Conservation (phyloP, 2,797 vertebrate genomes). For the Peromyscus attwateri region DNA sequence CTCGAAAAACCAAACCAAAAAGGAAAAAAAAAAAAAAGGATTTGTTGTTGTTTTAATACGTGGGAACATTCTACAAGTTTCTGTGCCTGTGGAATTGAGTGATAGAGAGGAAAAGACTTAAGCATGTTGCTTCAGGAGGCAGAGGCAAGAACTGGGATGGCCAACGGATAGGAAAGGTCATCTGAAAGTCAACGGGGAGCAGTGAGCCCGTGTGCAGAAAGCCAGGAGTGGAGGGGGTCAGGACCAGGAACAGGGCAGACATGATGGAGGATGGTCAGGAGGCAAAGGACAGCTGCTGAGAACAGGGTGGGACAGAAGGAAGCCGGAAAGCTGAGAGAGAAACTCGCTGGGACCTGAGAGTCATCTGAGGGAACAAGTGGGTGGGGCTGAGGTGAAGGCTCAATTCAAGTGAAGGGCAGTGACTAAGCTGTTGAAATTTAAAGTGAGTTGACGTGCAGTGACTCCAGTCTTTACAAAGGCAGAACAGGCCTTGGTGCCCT, state of each 20-base stretch:
- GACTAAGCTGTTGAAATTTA: background rate
- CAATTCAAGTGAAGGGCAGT: background rate
- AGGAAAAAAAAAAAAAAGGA: too few relatives aligned
- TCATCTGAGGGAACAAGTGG: background rate
- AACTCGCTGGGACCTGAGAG: background rate
- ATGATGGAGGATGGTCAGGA: background rate
- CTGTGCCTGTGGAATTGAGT: background rate
- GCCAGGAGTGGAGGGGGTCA: fast-evolving
- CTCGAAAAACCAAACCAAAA: too few relatives aligned
- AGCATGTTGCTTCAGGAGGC: background rate
- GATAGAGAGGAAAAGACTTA: background rate
- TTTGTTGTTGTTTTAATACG: background rate
- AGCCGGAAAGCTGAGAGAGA: background rate
- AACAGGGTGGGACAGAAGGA: background rate
- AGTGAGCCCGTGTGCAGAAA: background rate
- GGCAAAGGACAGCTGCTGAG: background rate
- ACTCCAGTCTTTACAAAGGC: background rate
- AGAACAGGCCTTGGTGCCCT: background rate
- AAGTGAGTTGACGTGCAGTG: background rate
- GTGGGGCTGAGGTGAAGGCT: fast-evolving
- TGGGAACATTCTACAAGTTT: background rate
- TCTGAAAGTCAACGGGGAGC: background rate
- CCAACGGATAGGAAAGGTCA: background rate
- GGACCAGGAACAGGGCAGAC: background rate
- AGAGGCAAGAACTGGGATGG: background rate